A percentile compares a stretch with the other conserved stretches of the same genome.
Conservation (phyloP, 2,113 vertebrate genomes). For the human region DNA sequence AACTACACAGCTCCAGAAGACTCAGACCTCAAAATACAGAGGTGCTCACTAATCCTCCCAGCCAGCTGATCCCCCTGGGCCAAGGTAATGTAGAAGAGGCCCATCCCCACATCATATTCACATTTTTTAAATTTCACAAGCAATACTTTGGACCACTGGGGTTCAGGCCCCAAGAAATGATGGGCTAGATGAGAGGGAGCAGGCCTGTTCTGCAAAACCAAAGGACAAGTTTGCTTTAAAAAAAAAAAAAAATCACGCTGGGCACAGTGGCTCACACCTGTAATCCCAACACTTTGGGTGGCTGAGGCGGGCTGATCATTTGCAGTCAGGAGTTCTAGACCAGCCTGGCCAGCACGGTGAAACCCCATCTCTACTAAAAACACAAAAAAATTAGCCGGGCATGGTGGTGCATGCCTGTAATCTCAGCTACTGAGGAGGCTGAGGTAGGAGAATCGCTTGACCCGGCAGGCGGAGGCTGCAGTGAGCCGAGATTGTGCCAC, state of each 20-base stretch:
- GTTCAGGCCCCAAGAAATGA: background rate
- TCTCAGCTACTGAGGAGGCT: no score
- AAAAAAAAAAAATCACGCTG: background rate
- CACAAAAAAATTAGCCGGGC: no score
- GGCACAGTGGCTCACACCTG: no score
- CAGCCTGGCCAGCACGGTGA: no score
- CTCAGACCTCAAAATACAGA: background rate
- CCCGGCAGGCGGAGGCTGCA: no score
- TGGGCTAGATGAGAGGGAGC: background rate
- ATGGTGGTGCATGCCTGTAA: no score
- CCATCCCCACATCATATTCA: slow-evolving; percentile 32
- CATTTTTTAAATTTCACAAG: slow-evolving; percentile 52
- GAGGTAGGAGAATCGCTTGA: no score
- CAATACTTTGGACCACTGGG: background rate
- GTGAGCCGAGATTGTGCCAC: no score
- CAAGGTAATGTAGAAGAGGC: background rate
- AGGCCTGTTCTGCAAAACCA: slow-evolving; percentile 51
- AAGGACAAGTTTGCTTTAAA: slow-evolving; percentile 32
- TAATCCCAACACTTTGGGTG: no score
- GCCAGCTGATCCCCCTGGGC: background rate
- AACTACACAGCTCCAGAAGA: slow-evolving; percentile 50
- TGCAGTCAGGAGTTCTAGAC: no score
- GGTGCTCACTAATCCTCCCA: background rate
- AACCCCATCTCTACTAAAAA: no score
- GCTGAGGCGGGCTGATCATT: no score